phyloP scores from a whole-genome alignment of 2,113 vertebrate species.

The Myxocyprinus asiaticus region DNA sequence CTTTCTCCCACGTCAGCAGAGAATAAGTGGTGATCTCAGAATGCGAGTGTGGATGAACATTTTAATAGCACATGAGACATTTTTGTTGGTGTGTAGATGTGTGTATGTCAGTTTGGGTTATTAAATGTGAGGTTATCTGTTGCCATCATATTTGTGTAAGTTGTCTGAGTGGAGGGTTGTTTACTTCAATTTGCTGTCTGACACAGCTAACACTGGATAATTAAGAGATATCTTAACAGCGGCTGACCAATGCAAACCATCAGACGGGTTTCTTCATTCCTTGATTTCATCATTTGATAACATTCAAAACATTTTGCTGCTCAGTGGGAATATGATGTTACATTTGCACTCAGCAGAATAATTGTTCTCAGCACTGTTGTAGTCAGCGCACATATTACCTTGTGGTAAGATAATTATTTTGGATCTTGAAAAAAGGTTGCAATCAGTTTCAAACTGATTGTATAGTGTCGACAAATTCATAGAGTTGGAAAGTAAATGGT shows the following conservation, averaged over 20 bases:
- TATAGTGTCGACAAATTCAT: neutral
- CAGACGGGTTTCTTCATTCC: neutral
- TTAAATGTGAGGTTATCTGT: neutral
- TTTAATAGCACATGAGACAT: neutral
- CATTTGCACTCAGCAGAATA: neutral
- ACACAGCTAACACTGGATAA: neutral
- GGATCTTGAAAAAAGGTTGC: neutral
- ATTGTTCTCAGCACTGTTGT: slow-evolving; percentile 3
- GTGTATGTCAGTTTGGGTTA: neutral
- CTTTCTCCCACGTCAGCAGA: slow-evolving; percentile 2
- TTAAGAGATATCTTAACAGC: neutral
- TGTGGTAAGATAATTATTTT: neutral
- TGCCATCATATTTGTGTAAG: neutral
- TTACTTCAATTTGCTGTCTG: neutral
- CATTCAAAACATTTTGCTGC: neutral
- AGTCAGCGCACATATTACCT: neutral
- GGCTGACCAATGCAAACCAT: neutral
- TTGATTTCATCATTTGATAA: slow-evolving; percentile 18
- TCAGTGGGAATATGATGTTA: neutral
- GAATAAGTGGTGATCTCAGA: neutral
- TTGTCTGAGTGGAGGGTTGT: neutral
- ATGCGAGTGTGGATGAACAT: neutral
- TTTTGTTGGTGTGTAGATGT: neutral
- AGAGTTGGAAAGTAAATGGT: neutral
- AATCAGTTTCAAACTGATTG: neutral